Evolutionary conservation across 2,888 invertebrate species (phyloP), one percentile per base, ranked within the genome.

Genomic region (Entomobrya proxima): DNA sequence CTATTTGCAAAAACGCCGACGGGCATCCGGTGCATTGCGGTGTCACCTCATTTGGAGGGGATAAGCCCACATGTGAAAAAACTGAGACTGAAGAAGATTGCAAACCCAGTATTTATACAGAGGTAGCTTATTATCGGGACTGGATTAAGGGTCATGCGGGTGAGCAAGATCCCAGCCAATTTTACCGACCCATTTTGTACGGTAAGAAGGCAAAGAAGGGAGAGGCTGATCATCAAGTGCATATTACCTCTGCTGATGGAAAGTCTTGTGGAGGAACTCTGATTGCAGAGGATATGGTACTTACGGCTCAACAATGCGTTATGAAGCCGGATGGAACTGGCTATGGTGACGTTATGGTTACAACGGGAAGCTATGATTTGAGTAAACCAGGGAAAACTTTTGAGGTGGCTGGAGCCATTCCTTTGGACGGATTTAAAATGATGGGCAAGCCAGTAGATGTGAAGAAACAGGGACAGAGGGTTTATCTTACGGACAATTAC

Each of bases 281-380:
- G 37, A 21, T 75, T 6, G 35, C 35, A 7, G 55, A 32, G 4
- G 37, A 64, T 79, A n/a, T 75, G 0, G 75, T 85, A 6, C n/a
- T 85, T 4, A 86, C 81, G 9, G 86, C 86, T 3, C 81, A 50
- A 0, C 80, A 80, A 15, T 86, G 86, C n/a, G 55, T 81, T 4
- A 7, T 27, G 24, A 52, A 13, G 6, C 24, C 11, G 0, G 30
- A 72, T 13, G 72, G 81, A 4, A 32, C 15, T 0, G 15, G 13
- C 7, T 11, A 69, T 9, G 6, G 27, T 2, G 72, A 50, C 9
- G 9, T 81, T 4, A 72, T 30, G 32, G 74, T 83, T 11, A 37
- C 30, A 0, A 24, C 50, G 11, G 67, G 52, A 4, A 44, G 72
- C 1, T 21, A 35, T 4, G 52, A 72, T n/a, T 32, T 84, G 32